A percentile compares a stretch with the other conserved stretches of the same genome.
Conservation (phyloP, 2,113 vertebrate genomes). For the Xenopus tropicalis region DNA sequence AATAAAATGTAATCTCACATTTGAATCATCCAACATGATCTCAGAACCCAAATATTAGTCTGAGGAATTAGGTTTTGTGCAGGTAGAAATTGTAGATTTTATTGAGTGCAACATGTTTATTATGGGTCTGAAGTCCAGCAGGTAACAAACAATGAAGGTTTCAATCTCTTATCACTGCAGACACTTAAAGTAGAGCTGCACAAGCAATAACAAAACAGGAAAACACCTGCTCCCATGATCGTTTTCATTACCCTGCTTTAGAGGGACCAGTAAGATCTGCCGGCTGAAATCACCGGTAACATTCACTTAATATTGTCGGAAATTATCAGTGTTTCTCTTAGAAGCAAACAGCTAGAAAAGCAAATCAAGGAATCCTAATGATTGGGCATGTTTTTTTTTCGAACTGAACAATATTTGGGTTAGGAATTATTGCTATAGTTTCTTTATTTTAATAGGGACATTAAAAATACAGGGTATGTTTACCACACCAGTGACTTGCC, state of each 20-base stretch:
- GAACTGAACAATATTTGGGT: no score
- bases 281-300: constrained; percentile 30
- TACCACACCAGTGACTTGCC: no score
- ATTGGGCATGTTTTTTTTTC: not conserved
- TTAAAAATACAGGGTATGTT: no score
- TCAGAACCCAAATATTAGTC: not conserved
- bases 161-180: constrained; percentile 39
- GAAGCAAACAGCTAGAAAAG: constrained; percentile 16
- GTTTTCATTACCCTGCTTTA: constrained; percentile 36
- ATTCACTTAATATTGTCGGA: constrained; percentile 36
- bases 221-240: constrained; percentile 43
- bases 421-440: no score
- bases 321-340: constrained; percentile 30
- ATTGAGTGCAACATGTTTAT: constrained; percentile 34
- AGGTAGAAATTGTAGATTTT: constrained; percentile 21
- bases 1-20: not conserved
- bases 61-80: constrained; percentile 11
- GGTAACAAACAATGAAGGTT: constrained; percentile 37
- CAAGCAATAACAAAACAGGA: constrained; percentile 41
- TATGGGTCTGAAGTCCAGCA: constrained; percentile 23
- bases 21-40: not conserved
- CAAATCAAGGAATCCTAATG: constrained; percentile 23
- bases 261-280: constrained; percentile 16
- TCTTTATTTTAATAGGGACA: no score
- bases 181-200: constrained; percentile 29